A percentile compares a stretch with the other conserved stretches of the same genome.
Evolutionary conservation across 1,140 invertebrate genomes (phyloP).

Genomic region (Procambarus clarkii): DNA sequence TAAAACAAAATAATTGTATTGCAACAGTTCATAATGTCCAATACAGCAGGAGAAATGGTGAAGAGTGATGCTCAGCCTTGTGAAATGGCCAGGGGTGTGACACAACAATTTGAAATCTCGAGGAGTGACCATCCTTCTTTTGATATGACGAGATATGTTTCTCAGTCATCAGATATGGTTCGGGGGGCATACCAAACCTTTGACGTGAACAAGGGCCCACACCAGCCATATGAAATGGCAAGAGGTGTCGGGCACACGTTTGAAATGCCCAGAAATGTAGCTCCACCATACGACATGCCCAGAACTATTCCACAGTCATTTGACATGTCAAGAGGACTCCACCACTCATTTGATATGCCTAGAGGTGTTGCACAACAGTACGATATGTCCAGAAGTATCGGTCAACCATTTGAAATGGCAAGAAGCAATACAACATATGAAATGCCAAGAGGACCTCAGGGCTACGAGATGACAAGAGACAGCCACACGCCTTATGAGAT

Average conservation of each 20-base stretch:
- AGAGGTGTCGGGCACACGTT: conserved; percentile 26
- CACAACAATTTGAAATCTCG: neutral
- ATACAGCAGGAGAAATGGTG: conserved; percentile 35
- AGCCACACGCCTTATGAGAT: neutral
- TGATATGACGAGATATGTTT: conserved; percentile 30
- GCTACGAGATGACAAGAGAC: conserved; percentile 20
- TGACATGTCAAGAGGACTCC: conserved; percentile 7
- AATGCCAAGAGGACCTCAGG: neutral
- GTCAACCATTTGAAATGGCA: conserved; percentile 21
- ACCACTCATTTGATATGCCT: neutral
- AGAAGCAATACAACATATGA: neutral
- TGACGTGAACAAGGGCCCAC: neutral
- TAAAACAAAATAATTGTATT: neutral
- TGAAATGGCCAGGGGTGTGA: conserved; percentile 27
- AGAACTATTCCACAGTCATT: conserved; percentile 5
- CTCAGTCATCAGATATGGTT: conserved; percentile 24
- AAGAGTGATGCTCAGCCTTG: conserved; percentile 36
- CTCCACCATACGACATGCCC: conserved; percentile 14
- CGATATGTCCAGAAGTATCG: conserved; percentile 14
- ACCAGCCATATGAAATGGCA: conserved; percentile 21
- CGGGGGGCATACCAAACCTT: conserved; percentile 21
- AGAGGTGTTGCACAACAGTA: conserved; percentile 10
- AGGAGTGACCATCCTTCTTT: conserved; percentile 25
- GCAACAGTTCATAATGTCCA: conserved; percentile 32
- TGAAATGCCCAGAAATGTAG: conserved; percentile 14